Evolutionary conservation across 2,113 vertebrate species (phyloP), one percentile per base, ranked within the genome.

Genomic region (Xiphophorus maculatus): DNA sequence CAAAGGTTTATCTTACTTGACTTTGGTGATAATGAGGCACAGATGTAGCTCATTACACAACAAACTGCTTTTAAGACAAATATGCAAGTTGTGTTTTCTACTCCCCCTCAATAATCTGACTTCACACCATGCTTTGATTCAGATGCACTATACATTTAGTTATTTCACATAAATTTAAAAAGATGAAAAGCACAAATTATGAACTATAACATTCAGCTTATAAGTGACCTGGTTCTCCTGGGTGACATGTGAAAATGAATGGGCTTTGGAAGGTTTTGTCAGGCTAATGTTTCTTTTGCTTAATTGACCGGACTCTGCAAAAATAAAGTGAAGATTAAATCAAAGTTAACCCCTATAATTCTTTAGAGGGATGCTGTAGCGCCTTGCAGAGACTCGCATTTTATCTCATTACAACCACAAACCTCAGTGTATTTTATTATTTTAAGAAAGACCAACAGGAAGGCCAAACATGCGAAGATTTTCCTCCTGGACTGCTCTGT

Each of bases 81-180:
- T 76, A 72, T 66, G 71, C 67, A 79, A 88, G 86, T 77, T 74
- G 69, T 80, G 71, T 74, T 85, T 85, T 66, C 72, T 76, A 28
- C 33, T 80, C 66, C 51, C 51, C 51, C 51, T 58, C 51, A n/a
- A 64, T 82, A 25, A 77, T n/a, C 15, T 29, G 30, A 69, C 29
- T 40, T 71, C 67, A 69, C 40, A 27, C 65, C 27, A 37, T 15
- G 42, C n/a, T 28, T 14, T 42, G 10, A 72, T 74, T 27, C 35
- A 11, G 25, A 27, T 60, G 6, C 30, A 22, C 28, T 3, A 33
- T 28, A 63, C 71, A 69, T 51, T 11, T 58, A 27, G 60, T n/a
- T 61, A n/a, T 64, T 0, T 0, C 58, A 27, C 29, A 22, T 10
- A 33, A 72, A 42, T 22, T 14, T 9, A 42, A 1, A 75, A 66